Conservation (phyloP, 2,888 invertebrate genomes). For the Platycnemis pennipes region DNA sequence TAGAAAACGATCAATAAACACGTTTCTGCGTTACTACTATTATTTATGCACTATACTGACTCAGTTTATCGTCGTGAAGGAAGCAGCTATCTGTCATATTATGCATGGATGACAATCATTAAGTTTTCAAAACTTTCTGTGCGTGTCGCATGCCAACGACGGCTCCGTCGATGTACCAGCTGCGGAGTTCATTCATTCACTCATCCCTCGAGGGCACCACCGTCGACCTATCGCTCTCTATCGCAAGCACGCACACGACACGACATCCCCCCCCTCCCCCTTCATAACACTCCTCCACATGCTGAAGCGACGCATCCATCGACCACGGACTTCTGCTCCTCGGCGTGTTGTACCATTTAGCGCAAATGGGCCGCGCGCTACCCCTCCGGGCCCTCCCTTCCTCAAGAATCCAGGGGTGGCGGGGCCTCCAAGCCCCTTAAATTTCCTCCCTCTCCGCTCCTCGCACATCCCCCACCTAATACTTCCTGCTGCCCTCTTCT, state of each 20-base stretch:
- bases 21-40: too few relatives aligned
- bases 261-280: not conserved
- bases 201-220: not conserved
- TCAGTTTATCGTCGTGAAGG: too few relatives aligned
- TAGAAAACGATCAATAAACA: too few relatives aligned
- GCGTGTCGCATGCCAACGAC: not conserved
- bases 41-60: too few relatives aligned
- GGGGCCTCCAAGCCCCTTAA: not conserved
- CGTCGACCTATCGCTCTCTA: not conserved
- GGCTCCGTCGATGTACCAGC: not conserved
- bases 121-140: not conserved
- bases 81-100: too few relatives aligned
- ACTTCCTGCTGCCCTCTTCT: not conserved
- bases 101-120: not conserved
- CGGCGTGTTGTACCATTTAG: slow-evolving; percentile 50
- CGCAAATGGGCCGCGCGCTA: slow-evolving; percentile 20
- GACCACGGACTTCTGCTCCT: slow-evolving; percentile 13
- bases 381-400: too few relatives aligned
- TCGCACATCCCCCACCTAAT: not conserved
- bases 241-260: not conserved
- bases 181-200: not conserved
- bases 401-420: too few relatives aligned
- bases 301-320: slow-evolving; percentile 25
- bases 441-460: not conserved
- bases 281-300: not conserved